Base-by-base conservation (phyloP, 1,140 invertebrate genomes). In the Tetragonula clypearis region DNA sequence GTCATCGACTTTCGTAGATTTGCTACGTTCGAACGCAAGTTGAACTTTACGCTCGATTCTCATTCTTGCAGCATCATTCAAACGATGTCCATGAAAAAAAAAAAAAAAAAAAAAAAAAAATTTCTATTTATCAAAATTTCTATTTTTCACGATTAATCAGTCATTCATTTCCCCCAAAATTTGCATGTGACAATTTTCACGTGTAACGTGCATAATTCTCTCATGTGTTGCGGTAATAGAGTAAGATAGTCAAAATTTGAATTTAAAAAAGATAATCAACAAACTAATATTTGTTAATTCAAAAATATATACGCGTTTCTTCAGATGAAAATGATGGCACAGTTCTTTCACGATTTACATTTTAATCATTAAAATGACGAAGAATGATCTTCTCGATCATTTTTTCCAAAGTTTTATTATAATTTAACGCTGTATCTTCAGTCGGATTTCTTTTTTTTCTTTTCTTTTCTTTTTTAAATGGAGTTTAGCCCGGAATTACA, bases 1-100 rank as follows among this genome's bases (percentile, higher is more conserved):
- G 90, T 92, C 91, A 91, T 91, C 90, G 86, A 71, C 75, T 90
- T 90, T 88, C 77, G 71, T 84, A 74, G 41, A 49, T 35, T 53
- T 12, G 21, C 9, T 76, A 79, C 14, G 58, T 76, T 62, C 3
- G 35, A 23, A 35, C 8, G 55, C 49, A n/a, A 19, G 30, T 60
- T 35, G 55, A 79, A 71, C 53, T 77, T 58, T 55, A 26, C 53
- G 9, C 15, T 66, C 21, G 23, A 83, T 49, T 17, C 9, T 26
- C 41, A 19, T 30, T 87, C 17, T 35, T 26, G 1, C 17, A 55
- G 62, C 65, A 60, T 60, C 35, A 21, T 35, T 56, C 15, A 86
- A 35, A 41, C 11, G n/a, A 49, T 14, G 69, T 72, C 58, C 62
- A 60, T 58, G 2, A 21, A 41, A 41, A 41, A 41, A n/a, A 30